Evolutionary conservation across 2,888 invertebrate species (phyloP).

Genomic region (Thyatira batis): DNA sequence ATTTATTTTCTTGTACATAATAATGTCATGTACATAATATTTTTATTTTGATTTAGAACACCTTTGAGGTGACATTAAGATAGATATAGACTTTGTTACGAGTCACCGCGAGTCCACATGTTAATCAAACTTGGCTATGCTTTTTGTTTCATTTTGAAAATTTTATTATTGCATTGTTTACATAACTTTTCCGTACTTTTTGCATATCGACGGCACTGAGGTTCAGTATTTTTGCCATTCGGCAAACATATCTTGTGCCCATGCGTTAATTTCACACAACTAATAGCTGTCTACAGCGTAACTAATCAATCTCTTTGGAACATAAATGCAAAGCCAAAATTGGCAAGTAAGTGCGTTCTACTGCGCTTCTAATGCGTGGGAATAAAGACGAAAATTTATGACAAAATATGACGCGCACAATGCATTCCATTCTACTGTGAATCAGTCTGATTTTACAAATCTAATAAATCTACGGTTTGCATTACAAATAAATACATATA

Average conservation of each 20-base stretch:
- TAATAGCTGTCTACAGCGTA: background rate
- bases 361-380: slow-evolving; percentile 14
- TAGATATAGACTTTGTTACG: background rate
- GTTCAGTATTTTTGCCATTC: background rate
- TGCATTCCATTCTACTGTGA: slow-evolving; percentile 26
- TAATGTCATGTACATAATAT: background rate
- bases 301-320: slow-evolving; percentile 27
- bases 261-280: background rate
- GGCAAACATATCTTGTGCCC: background rate
- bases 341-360: slow-evolving; percentile 22
- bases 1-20: background rate
- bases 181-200: too few species aligned
- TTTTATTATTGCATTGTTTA: too few species aligned
- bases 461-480: slow-evolving; percentile 2
- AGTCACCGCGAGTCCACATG: background rate
- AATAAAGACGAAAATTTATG: slow-evolving; percentile 26
- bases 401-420: slow-evolving; percentile 26
- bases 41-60: background rate
- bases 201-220: too few species aligned
- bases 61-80: background rate
- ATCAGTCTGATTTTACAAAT: slow-evolving; percentile 40
- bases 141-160: too few species aligned
- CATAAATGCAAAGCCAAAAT: slow-evolving; percentile 23
- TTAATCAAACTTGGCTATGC: background rate
- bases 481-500: slow-evolving; percentile 36